phyloP scores from a whole-genome alignment of 2,797 vertebrate genomes.

The Sandelia bainsii region DNA sequence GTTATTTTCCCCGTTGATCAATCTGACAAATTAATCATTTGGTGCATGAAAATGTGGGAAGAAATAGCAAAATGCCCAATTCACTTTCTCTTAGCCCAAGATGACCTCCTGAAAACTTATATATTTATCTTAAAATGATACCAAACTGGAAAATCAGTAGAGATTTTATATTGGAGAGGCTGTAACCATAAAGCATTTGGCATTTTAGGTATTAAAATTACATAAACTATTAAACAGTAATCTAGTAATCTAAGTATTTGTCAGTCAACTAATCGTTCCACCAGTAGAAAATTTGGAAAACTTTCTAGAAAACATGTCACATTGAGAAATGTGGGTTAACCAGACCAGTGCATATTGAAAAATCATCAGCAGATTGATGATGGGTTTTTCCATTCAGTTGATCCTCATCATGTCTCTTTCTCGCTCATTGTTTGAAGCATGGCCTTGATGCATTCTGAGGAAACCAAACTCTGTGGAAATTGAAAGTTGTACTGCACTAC shows the following conservation, averaged over 20 bases:
- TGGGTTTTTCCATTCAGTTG: background rate
- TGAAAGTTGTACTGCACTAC: background rate
- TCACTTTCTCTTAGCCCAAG: no score
- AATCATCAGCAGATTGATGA: background rate
- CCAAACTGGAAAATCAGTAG: background rate
- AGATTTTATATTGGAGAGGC: background rate
- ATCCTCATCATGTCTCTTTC: background rate
- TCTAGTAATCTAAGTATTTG: no score
- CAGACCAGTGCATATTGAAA: background rate
- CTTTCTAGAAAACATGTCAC: background rate
- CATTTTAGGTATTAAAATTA: background rate
- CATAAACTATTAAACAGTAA: background rate
- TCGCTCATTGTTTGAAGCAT: constrained; percentile 5
- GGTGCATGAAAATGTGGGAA: no score
- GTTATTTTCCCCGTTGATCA: background rate
- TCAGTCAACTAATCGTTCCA: background rate
- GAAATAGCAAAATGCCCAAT: no score
- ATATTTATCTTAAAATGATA: background rate
- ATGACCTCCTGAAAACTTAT: no score
- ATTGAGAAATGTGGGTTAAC: background rate
- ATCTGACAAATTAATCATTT: background rate
- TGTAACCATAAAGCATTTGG: background rate
- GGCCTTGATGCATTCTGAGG: background rate
- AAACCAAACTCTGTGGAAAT: background rate
- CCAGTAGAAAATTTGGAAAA: background rate